These are phyloP conservation scores for Spondyliosoma cantharus DNA, from an alignment of 2,797 vertebrate genomes.

Conservation along the genomic window DNA sequence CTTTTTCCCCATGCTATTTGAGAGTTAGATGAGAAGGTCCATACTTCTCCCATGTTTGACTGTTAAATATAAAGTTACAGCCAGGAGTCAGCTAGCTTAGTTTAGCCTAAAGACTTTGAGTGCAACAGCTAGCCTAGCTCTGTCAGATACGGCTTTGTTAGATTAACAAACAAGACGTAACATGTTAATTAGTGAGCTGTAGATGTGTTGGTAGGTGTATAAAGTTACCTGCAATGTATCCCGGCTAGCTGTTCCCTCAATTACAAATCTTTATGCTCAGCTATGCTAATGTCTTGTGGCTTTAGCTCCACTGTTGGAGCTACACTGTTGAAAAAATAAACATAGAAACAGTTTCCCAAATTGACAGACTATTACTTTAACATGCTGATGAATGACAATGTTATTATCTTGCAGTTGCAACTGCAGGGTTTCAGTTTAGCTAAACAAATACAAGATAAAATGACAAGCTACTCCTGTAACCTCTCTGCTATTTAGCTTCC, in stretches of 20 bases:
- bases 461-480: conserved; percentile 36
- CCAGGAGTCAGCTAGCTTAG: neutral
- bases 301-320: neutral
- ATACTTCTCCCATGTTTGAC: neutral
- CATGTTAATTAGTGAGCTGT: neutral
- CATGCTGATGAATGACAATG: neutral
- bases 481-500: conserved; percentile 14
- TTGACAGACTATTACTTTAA: neutral
- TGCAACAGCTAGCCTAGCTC: neutral
- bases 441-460: conserved; percentile 61
- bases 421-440: neutral
- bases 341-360: neutral
- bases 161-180: neutral
- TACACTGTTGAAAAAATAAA: neutral
- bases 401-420: neutral
- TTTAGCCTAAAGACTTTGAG: neutral
- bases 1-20: too few relatives aligned
- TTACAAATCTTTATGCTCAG: conserved; percentile 1
- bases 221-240: neutral
- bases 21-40: neutral
- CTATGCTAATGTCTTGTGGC: neutral
- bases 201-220: neutral
- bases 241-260: neutral
- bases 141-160: neutral
- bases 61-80: neutral